These are phyloP conservation scores for Desmodus rotundus DNA, from an alignment of 2,113 vertebrate genomes.

Conservation along the genomic window DNA sequence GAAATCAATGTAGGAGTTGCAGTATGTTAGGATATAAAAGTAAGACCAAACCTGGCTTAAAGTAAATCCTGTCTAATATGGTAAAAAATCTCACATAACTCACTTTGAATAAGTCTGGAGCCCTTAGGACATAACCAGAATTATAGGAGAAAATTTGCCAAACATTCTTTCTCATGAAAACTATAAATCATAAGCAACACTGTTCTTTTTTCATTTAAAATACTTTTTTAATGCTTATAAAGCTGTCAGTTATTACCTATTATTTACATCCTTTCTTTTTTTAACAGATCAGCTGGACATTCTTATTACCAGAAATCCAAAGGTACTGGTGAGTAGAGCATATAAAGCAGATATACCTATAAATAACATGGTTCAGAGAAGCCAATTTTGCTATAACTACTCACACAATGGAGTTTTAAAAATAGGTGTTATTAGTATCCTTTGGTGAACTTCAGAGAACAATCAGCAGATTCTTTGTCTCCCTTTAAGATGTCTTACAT, in stretches of 20 bases:
- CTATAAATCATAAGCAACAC: neutral
- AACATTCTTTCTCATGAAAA: constrained; percentile 1
- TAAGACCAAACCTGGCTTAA: neutral
- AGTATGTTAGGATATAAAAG: neutral
- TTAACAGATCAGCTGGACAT: constrained; percentile 52
- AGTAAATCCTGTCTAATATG: neutral
- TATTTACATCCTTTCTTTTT: neutral
- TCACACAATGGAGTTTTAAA: constrained; percentile 4
- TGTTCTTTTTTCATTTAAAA: constrained; percentile 20
- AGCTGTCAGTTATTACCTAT: neutral
- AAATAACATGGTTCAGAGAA: constrained; percentile 29
- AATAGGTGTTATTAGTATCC: constrained; percentile 19
- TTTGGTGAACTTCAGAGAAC: constrained; percentile 28
- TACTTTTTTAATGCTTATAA: neutral
- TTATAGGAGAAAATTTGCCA: neutral
- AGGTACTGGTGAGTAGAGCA: constrained; percentile 56
- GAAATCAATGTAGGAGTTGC: neutral
- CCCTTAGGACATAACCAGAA: neutral
- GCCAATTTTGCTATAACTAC: neutral
- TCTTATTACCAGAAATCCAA: constrained; percentile 52
- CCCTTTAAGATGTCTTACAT: neutral
- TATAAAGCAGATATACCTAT: neutral
- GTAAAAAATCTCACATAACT: neutral
- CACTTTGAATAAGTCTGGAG: neutral
- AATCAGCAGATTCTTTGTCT: constrained; percentile 21